Base-by-base conservation (phyloP, 2,888 invertebrate genomes). In the Polydrusus tereticollis region DNA sequence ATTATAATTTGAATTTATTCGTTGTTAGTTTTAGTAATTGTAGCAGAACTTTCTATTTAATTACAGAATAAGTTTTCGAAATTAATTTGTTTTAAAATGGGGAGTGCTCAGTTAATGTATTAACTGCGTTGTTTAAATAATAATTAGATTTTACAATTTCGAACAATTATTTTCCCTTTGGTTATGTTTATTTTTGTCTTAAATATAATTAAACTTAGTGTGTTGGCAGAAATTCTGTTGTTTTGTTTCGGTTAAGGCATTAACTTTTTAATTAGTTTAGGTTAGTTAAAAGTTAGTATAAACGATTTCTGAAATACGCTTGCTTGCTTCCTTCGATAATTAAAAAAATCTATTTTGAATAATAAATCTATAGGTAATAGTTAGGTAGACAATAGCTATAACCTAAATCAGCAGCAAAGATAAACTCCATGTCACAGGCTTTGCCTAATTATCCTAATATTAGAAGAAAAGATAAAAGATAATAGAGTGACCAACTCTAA, bases 1-100 rank as follows among this genome's bases (percentile, higher is more conserved):
- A n/a, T n/a, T n/a, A n/a, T n/a, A n/a, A n/a, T n/a, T n/a, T n/a
- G n/a, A n/a, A n/a, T n/a, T n/a, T n/a, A n/a, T n/a, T n/a, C n/a
- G n/a, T n/a, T n/a, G n/a, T n/a, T n/a, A n/a, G n/a, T n/a, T n/a
- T n/a, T n/a, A n/a, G n/a, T n/a, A n/a, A n/a, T n/a, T n/a, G n/a
- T n/a, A n/a, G n/a, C n/a, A n/a, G n/a, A n/a, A n/a, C n/a, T 82
- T 83, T 83, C 82, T 82, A 81, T 83, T 82, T 81, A 82, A 82
- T 83, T 82, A 82, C 74, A 77, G 75, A 79, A 79, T 81, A 78
- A 81, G 79, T 81, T 80, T 80, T 77, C 68, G 77, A 78, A 80
- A 80, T 80, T 80, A 81, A 80, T 81, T 80, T 78, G 72, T 78
- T 80, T 76, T 72, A 78, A 78, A 78, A 79, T 76, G 75, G 77